Base-by-base conservation (phyloP, 2,888 invertebrate species). In the Drosophila fulvimacula region DNA sequence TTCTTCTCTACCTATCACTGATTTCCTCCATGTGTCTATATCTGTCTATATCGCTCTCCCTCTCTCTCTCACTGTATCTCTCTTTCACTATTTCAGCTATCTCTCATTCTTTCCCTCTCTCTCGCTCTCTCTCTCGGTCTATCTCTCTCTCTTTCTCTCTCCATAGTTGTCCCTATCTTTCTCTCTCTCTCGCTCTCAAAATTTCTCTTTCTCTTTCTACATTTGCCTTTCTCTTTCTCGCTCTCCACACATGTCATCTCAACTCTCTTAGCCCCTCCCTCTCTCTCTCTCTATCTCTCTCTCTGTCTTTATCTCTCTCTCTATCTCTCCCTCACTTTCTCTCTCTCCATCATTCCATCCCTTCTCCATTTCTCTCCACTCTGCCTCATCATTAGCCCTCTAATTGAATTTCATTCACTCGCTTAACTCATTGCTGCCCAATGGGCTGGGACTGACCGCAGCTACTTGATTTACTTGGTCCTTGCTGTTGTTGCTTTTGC, bases 381-480 rank as follows among this genome's bases (percentile, higher is more conserved):
- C 15, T 30, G 17, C 1, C 32, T 21, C 19, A 51, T 34, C 30
- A 51, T 51, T 34, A 51, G 21, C 49, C 15, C 49, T 21, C 19
- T 51, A 51, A 51, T 51, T 51, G 49, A 24, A 52, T 38, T 38
- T 10, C n/a, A 24, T 38, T 52, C 52, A 52, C 36, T 36, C 21
- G 30, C 34, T 66, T 61, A 55, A 62, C 55, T 21, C 53, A 27
- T 77, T 73, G 53, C 49, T 38, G 62, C 60, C 70, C 81, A 76
- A 59, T 58, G 81, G 77, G 42, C 69, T 36, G 27, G 15, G 19
- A 46, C 39, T 67, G 62, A 76, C 77, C 72, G 44, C 76, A 71
- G 67, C 49, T 49, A 76, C 76, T 76, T 71, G 63, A 69, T 73
- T 73, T 73, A 71, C 59, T 62, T 58, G 55, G 13, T 44, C 63